These are phyloP conservation scores for Euwallacea similis DNA, from an alignment of 1,140 invertebrate genomes.

Conservation along the genomic window DNA sequence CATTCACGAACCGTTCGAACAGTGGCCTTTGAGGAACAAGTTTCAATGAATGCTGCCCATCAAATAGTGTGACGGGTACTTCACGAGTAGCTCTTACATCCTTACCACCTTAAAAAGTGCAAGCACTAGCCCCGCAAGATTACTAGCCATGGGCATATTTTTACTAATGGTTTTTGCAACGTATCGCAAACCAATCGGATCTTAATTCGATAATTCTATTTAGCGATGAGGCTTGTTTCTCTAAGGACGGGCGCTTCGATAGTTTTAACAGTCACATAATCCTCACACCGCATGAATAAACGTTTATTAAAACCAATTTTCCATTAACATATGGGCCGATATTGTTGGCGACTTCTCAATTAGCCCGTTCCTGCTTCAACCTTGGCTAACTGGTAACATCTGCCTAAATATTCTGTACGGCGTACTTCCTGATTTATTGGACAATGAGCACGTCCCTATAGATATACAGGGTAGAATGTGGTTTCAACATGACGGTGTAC, in stretches of 20 bases:
- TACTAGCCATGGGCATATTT: not conserved
- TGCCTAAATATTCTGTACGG: not conserved
- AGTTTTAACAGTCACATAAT: no score
- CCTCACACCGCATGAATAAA: conserved; percentile 3
- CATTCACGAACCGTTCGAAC: no score
- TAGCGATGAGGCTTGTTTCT: conserved; percentile 15
- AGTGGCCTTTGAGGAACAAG: no score
- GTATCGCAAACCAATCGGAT: conserved; percentile 4
- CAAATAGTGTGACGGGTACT: no score
- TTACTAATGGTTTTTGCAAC: conserved; percentile 2
- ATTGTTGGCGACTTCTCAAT: conserved; percentile 5
- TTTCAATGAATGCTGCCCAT: no score
- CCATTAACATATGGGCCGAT: not conserved
- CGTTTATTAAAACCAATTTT: not conserved
- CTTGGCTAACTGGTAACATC: no score
- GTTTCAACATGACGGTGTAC: not conserved
- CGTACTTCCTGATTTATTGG: not conserved
- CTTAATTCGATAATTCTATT: conserved; percentile 6
- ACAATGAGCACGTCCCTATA: no score
- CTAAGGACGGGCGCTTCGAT: conserved; percentile 12
- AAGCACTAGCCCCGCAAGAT: conserved; percentile 14
- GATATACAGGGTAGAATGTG: conserved; percentile 9
- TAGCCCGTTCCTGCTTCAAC: no score
- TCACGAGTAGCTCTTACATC: no score
- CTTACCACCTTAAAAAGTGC: conserved; percentile 6